Conservation (phyloP, 1,140 invertebrate species). For the Drosophila navojoa region DNA sequence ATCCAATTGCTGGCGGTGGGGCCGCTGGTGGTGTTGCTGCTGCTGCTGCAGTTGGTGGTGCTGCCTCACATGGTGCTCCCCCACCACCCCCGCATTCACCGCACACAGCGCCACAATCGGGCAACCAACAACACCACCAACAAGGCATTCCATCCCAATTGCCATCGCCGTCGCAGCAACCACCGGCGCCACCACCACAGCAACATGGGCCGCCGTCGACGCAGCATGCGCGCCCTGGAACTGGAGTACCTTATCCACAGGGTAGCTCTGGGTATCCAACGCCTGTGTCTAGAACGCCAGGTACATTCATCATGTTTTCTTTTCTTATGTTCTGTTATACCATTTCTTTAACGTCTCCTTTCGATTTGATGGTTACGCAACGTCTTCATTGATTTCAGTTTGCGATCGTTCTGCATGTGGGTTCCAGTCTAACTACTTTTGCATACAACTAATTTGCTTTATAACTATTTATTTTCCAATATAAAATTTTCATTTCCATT, state of each 20-base stretch:
- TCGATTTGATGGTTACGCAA: slow-evolving; percentile 1
- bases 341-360: slow-evolving; percentile 11
- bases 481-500: background rate
- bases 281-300: slow-evolving; percentile 84
- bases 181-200: slow-evolving; percentile 59
- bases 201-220: slow-evolving; percentile 60
- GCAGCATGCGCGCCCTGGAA: slow-evolving; percentile 77
- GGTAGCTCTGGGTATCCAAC: slow-evolving; percentile 81
- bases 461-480: background rate
- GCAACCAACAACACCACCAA: slow-evolving; percentile 56
- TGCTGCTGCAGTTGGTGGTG: slow-evolving; percentile 43
- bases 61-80: slow-evolving; percentile 47
- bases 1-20: slow-evolving; percentile 85
- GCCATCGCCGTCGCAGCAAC: slow-evolving; percentile 48
- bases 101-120: slow-evolving; percentile 55
- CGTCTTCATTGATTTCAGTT: slow-evolving; percentile 1
- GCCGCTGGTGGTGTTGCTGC: slow-evolving; percentile 40
- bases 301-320: slow-evolving; percentile 75
- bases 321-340: slow-evolving; percentile 32
- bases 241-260: slow-evolving; percentile 83
- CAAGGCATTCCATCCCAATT: slow-evolving; percentile 48
- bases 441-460: slow-evolving; percentile 9
- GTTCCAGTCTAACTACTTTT: slow-evolving; percentile 5
- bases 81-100: slow-evolving; percentile 72
- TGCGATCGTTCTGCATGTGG: slow-evolving; percentile 29